phyloP scores from a whole-genome alignment of 2,888 invertebrate genomes.

The Lycaena phlaeas region DNA sequence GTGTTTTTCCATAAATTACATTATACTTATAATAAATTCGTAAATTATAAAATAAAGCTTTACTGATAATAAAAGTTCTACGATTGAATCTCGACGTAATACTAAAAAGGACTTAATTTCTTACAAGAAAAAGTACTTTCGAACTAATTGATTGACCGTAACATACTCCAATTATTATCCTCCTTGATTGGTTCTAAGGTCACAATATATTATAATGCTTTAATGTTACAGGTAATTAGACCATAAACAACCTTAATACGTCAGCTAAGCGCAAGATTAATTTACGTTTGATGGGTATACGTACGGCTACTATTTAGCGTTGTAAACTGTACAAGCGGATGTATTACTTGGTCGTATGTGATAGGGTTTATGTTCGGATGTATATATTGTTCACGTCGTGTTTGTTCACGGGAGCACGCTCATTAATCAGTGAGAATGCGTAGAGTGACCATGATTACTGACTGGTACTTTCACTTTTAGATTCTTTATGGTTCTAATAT shows the following conservation, averaged over 20 bases:
- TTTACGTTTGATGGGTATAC: slow-evolving; percentile 7
- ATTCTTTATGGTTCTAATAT: background rate
- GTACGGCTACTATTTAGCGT: background rate
- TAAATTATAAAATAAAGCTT: too few species aligned
- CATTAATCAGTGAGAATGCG: slow-evolving; percentile 17
- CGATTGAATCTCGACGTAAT: too few species aligned
- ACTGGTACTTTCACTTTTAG: background rate
- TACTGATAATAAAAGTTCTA: too few species aligned
- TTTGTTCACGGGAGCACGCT: slow-evolving; percentile 11
- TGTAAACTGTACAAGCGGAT: background rate
- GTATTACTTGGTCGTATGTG: background rate
- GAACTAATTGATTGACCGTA: too few species aligned
- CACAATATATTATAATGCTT: slow-evolving; percentile 2
- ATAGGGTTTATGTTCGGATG: slow-evolving; percentile 1
- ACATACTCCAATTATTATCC: too few species aligned
- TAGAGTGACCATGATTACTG: background rate
- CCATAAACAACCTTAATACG: slow-evolving; percentile 8
- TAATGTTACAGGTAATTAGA: slow-evolving; percentile 9
- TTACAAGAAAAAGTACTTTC: too few species aligned
- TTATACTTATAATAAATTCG: too few species aligned
- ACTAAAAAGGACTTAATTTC: too few species aligned
- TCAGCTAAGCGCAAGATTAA: slow-evolving; percentile 13
- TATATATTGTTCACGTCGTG: background rate
- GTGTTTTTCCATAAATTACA: too few species aligned
- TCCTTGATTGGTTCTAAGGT: background rate